phyloP scores from a whole-genome alignment of 1,140 invertebrate species.

The Tetraneura akinire region DNA sequence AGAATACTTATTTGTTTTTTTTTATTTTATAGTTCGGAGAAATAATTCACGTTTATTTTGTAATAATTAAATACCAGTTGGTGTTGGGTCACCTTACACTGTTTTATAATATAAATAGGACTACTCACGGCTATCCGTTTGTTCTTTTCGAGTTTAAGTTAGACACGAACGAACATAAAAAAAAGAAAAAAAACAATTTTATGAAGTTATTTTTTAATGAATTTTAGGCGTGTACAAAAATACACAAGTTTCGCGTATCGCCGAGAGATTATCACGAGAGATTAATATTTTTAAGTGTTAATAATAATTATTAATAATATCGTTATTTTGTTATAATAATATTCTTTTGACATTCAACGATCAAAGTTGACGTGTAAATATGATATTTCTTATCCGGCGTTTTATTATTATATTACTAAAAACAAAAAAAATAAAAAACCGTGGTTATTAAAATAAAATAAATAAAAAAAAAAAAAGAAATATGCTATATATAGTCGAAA shows the following conservation, averaged over 20 bases:
- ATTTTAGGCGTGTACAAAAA: not conserved
- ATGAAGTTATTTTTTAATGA: not conserved
- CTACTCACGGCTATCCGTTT: not conserved
- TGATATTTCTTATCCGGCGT: not conserved
- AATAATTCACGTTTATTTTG: not conserved
- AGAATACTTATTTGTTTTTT: too few relatives aligned
- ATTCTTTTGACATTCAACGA: not conserved
- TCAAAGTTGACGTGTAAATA: not conserved
- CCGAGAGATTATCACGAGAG: not conserved
- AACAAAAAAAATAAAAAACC: too few relatives aligned
- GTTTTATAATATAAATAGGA: too few relatives aligned
- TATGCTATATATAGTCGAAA: too few relatives aligned
- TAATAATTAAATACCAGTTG: not conserved
- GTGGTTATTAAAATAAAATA: too few relatives aligned
- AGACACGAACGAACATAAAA: constrained; percentile 18
- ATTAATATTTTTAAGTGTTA: not conserved
- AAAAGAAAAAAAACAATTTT: constrained; percentile 3
- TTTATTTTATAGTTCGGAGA: not conserved
- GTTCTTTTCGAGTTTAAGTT: constrained; percentile 2
- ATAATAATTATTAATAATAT: constrained; percentile 11
- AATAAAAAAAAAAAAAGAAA: too few relatives aligned
- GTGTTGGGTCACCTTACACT: not conserved
- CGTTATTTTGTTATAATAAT: not conserved
- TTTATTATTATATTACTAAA: not conserved
- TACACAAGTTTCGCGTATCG: not conserved